These are phyloP conservation scores for Desmodus rotundus DNA, from an alignment of 2,113 vertebrate genomes.

Conservation along the genomic window DNA sequence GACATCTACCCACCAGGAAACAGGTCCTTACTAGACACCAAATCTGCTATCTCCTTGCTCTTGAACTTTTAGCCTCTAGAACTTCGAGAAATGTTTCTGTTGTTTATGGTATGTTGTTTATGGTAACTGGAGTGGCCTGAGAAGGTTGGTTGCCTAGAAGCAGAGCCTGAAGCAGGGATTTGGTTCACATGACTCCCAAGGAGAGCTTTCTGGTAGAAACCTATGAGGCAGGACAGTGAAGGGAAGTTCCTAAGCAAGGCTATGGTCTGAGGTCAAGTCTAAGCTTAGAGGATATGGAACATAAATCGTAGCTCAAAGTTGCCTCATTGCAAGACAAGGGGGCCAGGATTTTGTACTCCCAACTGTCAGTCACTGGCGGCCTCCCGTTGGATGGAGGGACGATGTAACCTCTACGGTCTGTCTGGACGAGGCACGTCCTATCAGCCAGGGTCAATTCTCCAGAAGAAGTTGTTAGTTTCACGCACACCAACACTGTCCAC, in stretches of 20 bases:
- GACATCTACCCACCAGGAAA: accelerated
- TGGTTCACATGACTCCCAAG: background rate
- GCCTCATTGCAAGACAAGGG: background rate
- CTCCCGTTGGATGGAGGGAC: background rate
- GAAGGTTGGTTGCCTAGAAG: too few relatives aligned
- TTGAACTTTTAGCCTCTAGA: too few relatives aligned
- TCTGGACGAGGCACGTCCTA: background rate
- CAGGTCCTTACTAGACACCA: too few relatives aligned
- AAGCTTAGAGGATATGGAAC: background rate
- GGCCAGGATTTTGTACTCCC: background rate
- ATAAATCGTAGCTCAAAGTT: background rate
- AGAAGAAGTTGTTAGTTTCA: background rate
- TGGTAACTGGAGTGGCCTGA: too few relatives aligned
- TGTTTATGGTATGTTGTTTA: too few relatives aligned
- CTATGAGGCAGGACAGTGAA: background rate
- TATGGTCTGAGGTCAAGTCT: background rate
- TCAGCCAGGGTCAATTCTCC: background rate
- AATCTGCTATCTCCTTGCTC: too few relatives aligned
- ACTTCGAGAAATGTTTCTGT: too few relatives aligned
- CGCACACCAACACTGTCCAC: background rate
- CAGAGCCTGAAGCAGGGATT: background rate
- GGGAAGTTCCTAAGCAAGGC: background rate
- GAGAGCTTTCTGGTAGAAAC: background rate
- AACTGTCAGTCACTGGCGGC: background rate
- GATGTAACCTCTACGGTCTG: background rate